Conservation (phyloP, 1,140 invertebrate species). For the Zaprionus inermis region DNA sequence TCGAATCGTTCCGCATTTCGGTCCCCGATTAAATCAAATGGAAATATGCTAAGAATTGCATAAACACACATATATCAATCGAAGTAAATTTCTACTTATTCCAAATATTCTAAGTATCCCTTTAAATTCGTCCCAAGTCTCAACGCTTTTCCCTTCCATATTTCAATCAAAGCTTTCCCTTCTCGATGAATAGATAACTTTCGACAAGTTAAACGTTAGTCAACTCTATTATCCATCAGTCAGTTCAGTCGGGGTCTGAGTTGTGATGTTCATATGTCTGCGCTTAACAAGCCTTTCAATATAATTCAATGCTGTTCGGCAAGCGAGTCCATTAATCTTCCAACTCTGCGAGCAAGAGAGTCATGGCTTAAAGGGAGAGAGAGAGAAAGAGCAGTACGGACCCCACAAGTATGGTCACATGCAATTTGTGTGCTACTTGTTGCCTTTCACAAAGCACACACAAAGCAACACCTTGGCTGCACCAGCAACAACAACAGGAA, state of each 20-base stretch:
- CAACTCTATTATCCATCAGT: slow-evolving; percentile 13
- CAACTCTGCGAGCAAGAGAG: background rate
- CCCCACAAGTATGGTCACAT: slow-evolving; percentile 35
- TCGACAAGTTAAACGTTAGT: slow-evolving; percentile 8
- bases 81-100: too few relatives aligned
- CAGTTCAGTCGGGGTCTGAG: background rate
- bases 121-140: background rate
- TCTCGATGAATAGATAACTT: background rate
- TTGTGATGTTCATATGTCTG: slow-evolving; percentile 41
- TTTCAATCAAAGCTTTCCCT: background rate
- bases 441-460: slow-evolving; percentile 54
- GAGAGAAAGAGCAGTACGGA: background rate
- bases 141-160: background rate
- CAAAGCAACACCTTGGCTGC: slow-evolving; percentile 56
- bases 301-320: slow-evolving; percentile 51
- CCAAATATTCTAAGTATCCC: background rate
- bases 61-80: background rate
- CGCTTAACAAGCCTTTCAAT: slow-evolving; percentile 52
- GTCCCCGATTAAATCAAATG: slow-evolving; percentile 29
- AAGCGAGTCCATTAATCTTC: slow-evolving; percentile 61
- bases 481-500: slow-evolving; percentile 33
- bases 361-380: background rate
- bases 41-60: background rate
- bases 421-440: slow-evolving; percentile 68
- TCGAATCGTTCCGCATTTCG: slow-evolving; percentile 45